Evolutionary conservation across 2,113 vertebrate species (phyloP).

Genomic region (Vicugna pacos): DNA sequence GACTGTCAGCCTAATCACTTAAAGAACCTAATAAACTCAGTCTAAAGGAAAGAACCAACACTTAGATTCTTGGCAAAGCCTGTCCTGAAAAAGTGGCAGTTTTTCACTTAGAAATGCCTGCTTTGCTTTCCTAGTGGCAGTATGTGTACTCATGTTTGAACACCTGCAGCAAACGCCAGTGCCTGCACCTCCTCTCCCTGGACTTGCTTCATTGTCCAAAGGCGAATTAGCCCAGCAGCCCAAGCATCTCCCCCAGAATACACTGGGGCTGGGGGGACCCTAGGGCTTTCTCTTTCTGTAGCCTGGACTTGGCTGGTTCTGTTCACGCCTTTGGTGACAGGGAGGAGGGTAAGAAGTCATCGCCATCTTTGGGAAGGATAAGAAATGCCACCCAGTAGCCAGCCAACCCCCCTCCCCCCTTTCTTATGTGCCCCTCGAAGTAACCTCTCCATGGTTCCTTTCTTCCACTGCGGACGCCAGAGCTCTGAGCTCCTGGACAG

Average conservation of each 20-base stretch:
- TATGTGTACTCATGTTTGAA: neutral
- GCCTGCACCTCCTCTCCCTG: neutral
- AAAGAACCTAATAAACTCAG: neutral
- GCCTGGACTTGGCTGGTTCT: neutral
- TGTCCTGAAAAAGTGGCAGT: neutral
- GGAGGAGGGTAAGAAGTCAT: slow-evolving; percentile 60
- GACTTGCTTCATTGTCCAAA: neutral
- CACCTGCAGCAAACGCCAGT: neutral
- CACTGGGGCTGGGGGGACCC: neutral
- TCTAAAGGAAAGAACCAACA: neutral
- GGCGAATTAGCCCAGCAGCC: neutral
- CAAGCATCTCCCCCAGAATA: neutral
- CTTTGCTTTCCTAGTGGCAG: neutral
- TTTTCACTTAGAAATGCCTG: neutral
- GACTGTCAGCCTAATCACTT: neutral
- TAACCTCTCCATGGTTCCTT: neutral
- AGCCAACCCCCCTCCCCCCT: neutral
- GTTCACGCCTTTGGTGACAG: slow-evolving; percentile 50
- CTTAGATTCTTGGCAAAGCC: neutral
- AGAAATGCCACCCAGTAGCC: neutral
- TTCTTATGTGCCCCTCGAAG: too few species aligned
- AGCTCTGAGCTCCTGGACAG: neutral
- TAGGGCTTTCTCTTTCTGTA: slow-evolving; percentile 64
- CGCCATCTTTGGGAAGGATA: slow-evolving; percentile 54
- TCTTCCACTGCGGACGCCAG: accelerated